phyloP scores from a whole-genome alignment of 2,888 invertebrate genomes.

The Dynastes hyllus region DNA sequence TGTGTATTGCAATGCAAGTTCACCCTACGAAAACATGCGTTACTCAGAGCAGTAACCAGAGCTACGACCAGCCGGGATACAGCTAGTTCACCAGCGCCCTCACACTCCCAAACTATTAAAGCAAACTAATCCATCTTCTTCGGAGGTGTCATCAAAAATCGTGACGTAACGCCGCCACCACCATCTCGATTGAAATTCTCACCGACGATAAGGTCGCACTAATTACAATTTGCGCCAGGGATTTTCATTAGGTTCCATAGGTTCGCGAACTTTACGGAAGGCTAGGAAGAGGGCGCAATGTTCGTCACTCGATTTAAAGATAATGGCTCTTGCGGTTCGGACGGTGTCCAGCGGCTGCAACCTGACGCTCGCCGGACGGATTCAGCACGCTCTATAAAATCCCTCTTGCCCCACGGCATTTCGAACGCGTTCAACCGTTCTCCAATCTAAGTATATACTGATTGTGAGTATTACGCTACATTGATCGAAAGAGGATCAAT shows the following conservation, averaged over 20 bases:
- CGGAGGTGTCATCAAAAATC: constrained; percentile 44
- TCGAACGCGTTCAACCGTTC: no score
- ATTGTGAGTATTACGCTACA: not conserved
- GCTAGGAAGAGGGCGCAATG: not conserved
- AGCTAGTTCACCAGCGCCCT: no score
- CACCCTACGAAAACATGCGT: no score
- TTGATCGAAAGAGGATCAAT: constrained; percentile 17
- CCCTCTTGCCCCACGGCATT: no score
- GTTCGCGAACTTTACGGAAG: not conserved
- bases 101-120: constrained; percentile 25
- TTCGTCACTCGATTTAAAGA: constrained; percentile 39
- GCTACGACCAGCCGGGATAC: no score
- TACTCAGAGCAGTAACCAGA: no score
- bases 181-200: constrained; percentile 28
- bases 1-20: no score
- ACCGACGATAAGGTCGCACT: constrained; percentile 33
- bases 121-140: constrained; percentile 46
- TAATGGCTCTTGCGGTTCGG: constrained; percentile 37
- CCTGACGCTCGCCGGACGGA: not conserved
- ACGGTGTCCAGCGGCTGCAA: constrained; percentile 10
- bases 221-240: constrained; percentile 38
- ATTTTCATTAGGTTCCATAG: constrained; percentile 14
- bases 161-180: not conserved
- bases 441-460: not conserved
- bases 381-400: constrained; percentile 14